A percentile compares a stretch with the other conserved stretches of the same genome.
These are phyloP conservation scores for Drosophila kurseongensis DNA, from an alignment of 1,140 invertebrate species.

Conservation along the genomic window DNA sequence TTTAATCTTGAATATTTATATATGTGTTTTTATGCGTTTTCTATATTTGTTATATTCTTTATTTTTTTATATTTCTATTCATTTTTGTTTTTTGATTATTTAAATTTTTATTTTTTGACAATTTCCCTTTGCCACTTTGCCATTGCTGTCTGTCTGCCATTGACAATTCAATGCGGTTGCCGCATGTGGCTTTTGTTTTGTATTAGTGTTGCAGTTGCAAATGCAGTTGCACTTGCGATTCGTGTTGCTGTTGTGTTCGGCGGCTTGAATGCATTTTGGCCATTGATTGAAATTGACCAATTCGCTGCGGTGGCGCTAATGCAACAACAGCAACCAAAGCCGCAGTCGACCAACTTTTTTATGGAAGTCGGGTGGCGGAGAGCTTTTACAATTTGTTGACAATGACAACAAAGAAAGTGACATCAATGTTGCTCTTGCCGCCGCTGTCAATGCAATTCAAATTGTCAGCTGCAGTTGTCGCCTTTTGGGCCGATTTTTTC, in stretches of 20 bases:
- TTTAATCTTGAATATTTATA: constrained; percentile 10
- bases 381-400: constrained; percentile 48
- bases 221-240: constrained; percentile 13
- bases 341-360: constrained; percentile 6
- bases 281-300: constrained; percentile 56
- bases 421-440: constrained; percentile 6
- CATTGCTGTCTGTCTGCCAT: constrained; percentile 13
- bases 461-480: constrained; percentile 24
- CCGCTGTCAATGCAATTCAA: constrained; percentile 30
- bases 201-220: constrained; percentile 30
- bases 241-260: constrained; percentile 15
- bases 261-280: constrained; percentile 44
- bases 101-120: neutral
- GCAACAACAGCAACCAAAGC: constrained; percentile 13
- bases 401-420: constrained; percentile 39
- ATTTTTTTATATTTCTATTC: constrained; percentile 1
- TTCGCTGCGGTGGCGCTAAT: constrained; percentile 36
- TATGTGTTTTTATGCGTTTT: neutral
- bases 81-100: neutral
- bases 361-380: neutral
- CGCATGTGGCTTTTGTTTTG: constrained; percentile 21
- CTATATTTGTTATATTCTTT: constrained; percentile 3
- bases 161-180: constrained; percentile 44
- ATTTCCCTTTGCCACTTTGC: constrained; percentile 6
- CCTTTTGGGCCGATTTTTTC: constrained; percentile 3